These are phyloP conservation scores for Aptenodytes forsteri DNA, from an alignment of 2,113 vertebrate genomes.

Conservation along the genomic window DNA sequence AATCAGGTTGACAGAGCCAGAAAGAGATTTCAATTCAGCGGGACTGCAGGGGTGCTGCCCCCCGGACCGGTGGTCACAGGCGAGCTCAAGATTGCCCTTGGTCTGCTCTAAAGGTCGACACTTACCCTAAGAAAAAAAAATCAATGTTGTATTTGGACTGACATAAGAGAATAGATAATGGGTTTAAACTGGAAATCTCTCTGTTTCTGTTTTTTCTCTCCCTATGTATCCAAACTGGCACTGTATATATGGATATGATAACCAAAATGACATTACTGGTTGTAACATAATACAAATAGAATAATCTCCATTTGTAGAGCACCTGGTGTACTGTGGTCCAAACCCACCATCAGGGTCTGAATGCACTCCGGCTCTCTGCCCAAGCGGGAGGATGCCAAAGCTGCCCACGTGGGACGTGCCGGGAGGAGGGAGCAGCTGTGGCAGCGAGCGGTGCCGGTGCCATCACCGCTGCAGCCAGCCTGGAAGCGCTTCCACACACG, in stretches of 20 bases:
- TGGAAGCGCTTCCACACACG: rapidly evolving
- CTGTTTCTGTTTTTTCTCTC: background rate
- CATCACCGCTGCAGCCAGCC: background rate
- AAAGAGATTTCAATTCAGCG: slow-evolving; percentile 23
- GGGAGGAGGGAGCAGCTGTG: background rate
- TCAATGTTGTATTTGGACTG: background rate
- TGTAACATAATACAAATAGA: background rate
- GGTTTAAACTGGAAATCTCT: background rate
- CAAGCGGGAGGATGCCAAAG: background rate
- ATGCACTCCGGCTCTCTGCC: rapidly evolving
- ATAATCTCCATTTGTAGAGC: background rate
- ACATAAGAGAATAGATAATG: background rate
- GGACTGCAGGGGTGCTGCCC: background rate
- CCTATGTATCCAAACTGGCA: background rate
- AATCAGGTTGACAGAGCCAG: slow-evolving; percentile 16
- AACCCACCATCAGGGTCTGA: background rate
- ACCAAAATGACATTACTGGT: background rate
- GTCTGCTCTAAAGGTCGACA: background rate
- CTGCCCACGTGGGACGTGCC: rapidly evolving
- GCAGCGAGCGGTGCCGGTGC: rapidly evolving
- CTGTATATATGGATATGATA: background rate
- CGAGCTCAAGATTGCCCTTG: background rate
- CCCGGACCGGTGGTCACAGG: background rate
- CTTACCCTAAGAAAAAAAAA: background rate
- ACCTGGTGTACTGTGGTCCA: background rate